Percentiles rank a stretch among this genome's conserved stretches.
Conservation (phyloP, 2,113 vertebrate genomes). For the Bettongia penicillata region DNA sequence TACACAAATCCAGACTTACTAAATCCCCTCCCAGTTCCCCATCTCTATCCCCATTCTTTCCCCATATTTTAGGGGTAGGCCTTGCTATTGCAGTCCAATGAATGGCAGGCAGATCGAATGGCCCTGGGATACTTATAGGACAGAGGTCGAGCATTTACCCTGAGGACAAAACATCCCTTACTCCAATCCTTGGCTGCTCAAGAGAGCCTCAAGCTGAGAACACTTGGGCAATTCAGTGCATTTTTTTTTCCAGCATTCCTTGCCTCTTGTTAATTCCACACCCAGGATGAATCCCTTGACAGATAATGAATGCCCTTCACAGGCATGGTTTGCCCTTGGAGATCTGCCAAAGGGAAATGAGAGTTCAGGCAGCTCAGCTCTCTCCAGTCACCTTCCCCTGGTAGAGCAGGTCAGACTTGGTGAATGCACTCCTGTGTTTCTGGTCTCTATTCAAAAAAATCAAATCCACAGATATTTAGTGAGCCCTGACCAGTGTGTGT, state of each 20-base stretch:
- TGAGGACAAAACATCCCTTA: background rate
- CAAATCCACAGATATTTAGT: background rate
- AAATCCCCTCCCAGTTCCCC: background rate
- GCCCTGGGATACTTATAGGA: background rate
- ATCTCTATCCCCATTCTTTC: background rate
- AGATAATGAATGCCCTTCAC: background rate
- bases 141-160: slow-evolving; percentile 9
- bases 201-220: background rate
- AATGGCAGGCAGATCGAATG: slow-evolving; percentile 16
- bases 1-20: slow-evolving; percentile 46
- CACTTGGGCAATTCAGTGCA: background rate
- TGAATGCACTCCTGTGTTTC: background rate
- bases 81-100: background rate
- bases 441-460: background rate
- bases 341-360: background rate
- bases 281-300: background rate
- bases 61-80: background rate
- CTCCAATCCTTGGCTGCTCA: slow-evolving; percentile 12
- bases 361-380: background rate
- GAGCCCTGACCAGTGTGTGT: background rate
- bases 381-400: background rate
- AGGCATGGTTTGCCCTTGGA: background rate
- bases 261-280: slow-evolving; percentile 8
- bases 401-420: background rate
- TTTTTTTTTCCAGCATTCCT: background rate